These are phyloP conservation scores for Andrena flavipes DNA, from an alignment of 2,888 invertebrate genomes.

Conservation along the genomic window DNA sequence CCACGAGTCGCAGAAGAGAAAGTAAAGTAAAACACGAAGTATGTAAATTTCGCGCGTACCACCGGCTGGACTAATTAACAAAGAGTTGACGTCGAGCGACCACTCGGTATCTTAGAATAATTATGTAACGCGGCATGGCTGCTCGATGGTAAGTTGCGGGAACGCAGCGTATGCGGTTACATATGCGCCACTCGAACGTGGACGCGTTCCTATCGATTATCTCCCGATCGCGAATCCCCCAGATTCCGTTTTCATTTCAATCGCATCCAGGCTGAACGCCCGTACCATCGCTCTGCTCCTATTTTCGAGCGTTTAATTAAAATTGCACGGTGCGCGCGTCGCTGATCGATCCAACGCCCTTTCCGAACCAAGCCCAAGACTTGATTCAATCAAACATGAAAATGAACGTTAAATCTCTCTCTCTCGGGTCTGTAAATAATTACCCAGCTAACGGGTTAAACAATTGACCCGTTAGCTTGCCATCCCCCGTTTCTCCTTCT, in stretches of 20 bases:
- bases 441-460: conserved; percentile 16
- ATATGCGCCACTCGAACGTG: conserved; percentile 1
- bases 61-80: too few relatives aligned
- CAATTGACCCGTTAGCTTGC: neutral
- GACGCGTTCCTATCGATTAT: neutral
- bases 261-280: too few relatives aligned
- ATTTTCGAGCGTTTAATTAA: conserved; percentile 12
- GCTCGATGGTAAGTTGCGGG: conserved; percentile 26
- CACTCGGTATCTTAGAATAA: conserved; percentile 4
- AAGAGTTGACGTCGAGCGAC: neutral
- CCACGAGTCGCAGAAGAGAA: too few relatives aligned
- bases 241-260: conserved; percentile 6
- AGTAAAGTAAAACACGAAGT: conserved; percentile 3
- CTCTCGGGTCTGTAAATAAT: conserved; percentile 13
- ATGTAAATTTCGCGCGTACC: conserved; percentile 5
- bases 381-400: too few relatives aligned
- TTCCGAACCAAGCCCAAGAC: too few relatives aligned
- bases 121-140: conserved; percentile 20
- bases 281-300: neutral
- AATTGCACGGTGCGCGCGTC: neutral
- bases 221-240: neutral
- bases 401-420: conserved; percentile 3
- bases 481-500: conserved; percentile 16
- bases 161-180: conserved; percentile 3
- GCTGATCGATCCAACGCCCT: too few relatives aligned